Base-by-base conservation (phyloP, 2,888 invertebrate species). In the Helicoverpa assulta region DNA sequence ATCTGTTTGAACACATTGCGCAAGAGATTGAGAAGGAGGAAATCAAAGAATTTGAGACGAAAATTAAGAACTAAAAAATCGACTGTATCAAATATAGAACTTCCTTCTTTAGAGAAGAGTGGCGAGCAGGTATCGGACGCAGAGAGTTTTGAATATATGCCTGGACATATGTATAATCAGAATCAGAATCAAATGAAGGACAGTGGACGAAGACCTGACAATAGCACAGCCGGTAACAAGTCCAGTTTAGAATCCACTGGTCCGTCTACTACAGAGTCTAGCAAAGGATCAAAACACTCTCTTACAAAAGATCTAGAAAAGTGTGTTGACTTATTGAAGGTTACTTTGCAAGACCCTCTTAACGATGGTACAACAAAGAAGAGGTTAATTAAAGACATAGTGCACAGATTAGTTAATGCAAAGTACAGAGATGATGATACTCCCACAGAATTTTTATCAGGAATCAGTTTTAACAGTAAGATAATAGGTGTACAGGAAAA, bases 81-180 rank as follows among this genome's bases (percentile, higher is more conserved):
- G 72, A 43, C 47, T 12, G 68, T 71, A 43, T 47, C 21, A 43
- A 84, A 87, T 33, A 90, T 89, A 78, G 85, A 89, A 78, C 87
- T 84, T 66, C 72, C 84, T 56, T 85, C 82, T 50, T 89, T 85
- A 80, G 92, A 90, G 67, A 92, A 90, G 88, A 92, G 85, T 84
- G 91, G 86, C 76, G 92, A 91, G 21, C 94, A 93, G 88, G 71
- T 96, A 85, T 89, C 96, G 76, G 96, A 96, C 85, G 97, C 97
- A 43, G 97, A 97, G 83, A 97, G 97, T 86, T 97, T 97, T 90
- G 97, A 97, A 88, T 97, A 97, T 86, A 93, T 96, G 91, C 96
- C 96, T 60, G 96, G 96, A 2, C 94, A 96, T 83, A 93, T 96
- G 67, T 97, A 96, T 82, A 96, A 96, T 81, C 96, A 96, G 82